Conservation (phyloP, 2,888 invertebrate species). For the Lamellibrachia columna region DNA sequence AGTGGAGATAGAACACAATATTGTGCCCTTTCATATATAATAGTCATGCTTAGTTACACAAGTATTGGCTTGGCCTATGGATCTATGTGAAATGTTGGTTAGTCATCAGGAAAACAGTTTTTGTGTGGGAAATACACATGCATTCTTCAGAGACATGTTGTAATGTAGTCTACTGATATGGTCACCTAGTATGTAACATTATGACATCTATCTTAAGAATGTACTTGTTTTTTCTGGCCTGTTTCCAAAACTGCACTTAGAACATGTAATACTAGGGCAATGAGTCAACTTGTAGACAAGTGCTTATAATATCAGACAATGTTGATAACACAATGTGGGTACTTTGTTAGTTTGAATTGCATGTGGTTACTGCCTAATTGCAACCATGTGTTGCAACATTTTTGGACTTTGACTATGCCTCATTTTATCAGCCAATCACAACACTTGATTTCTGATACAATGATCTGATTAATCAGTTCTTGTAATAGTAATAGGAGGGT, state of each 20-base stretch:
- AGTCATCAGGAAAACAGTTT: neutral
- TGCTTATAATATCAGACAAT: neutral
- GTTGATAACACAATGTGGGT: neutral
- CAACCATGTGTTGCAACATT: too few relatives aligned
- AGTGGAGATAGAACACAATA: neutral
- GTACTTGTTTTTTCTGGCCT: conserved; percentile 4
- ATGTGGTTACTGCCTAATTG: neutral
- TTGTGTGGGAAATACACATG: neutral
- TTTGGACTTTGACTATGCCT: too few relatives aligned
- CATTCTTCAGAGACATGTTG: neutral
- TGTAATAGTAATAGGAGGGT: too few relatives aligned
- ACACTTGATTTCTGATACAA: too few relatives aligned
- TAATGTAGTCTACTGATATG: neutral
- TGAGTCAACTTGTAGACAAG: neutral
- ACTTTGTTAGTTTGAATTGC: neutral
- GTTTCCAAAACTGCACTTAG: neutral
- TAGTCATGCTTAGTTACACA: too few relatives aligned
- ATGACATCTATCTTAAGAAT: neutral
- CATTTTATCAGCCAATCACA: too few relatives aligned
- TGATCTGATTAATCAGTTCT: too few relatives aligned
- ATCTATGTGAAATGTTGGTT: neutral
- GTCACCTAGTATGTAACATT: neutral
- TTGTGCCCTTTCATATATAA: neutral
- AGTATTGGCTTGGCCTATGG: neutral
- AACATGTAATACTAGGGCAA: neutral